Evolutionary conservation across 1,140 invertebrate genomes (phyloP), one percentile per base, ranked within the genome.

Genomic region (Bombus balteatus): DNA sequence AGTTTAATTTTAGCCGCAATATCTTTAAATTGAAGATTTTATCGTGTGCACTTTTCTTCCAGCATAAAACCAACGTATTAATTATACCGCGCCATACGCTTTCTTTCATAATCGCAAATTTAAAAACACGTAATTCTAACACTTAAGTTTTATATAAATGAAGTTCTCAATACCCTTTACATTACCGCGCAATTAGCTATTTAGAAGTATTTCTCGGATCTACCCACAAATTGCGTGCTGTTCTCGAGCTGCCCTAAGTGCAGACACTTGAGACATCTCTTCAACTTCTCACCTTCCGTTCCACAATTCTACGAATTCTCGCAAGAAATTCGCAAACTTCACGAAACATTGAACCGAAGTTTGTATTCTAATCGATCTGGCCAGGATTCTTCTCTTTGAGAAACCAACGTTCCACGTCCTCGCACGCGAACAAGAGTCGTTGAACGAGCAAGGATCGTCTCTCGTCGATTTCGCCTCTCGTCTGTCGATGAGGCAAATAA

Each of bases 401-500:
- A 59, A 13, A 3, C 8, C 32, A 25, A 9, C 53, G 65, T 53
- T 37, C 32, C 66, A 32, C n/a, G 65, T 59, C 53, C 79, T 81
- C 47, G 68, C 25, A n/a, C 12, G 13, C n/a, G 10, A 22, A 43
- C 25, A n/a, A 57, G 37, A 70, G 71, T 75, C 59, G 32, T 76
- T 12, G 39, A 43, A n/a, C 3, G 28, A 28, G 18, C 62, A 77
- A 83, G 62, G 81, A 76, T 73, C 66, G 12, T 9, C 34, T 15
- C 25, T 32, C 70, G 53, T 39, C 72, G 28, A 83, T 83, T 53
- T 37, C 47, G 25, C 10, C 71, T 87, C 75, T 88, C 59, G 87
- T 88, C 59, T 62, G 65, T 43, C 68, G 57, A 66, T 47, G 47
- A 47, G 32, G 70, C 77, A 57, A 78, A 70, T 81, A 88, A 89